phyloP scores from a whole-genome alignment of 92 coral and sea anemone genomes.

The Epizoanthus ramosus region DNA sequence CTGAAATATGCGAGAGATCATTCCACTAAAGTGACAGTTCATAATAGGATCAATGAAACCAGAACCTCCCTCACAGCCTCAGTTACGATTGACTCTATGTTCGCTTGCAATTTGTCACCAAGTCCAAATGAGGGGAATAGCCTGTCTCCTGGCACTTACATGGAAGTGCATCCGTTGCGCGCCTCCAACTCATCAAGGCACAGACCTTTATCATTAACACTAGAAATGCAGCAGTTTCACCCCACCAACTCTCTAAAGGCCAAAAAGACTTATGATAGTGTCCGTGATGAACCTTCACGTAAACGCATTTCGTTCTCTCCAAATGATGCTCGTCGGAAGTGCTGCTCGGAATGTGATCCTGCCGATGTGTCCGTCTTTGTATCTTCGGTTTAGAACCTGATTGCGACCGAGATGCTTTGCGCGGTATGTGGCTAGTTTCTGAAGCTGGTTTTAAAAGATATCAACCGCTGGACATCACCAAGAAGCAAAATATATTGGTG shows the following conservation, averaged over 20 bases:
- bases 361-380: not conserved
- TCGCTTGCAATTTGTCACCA: not conserved
- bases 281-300: not conserved
- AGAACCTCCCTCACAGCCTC: constrained; percentile 1
- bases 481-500: too few relatives aligned
- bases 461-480: not conserved
- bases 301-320: not conserved
- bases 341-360: not conserved
- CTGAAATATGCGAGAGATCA: not conserved
- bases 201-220: not conserved
- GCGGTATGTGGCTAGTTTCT: too few relatives aligned
- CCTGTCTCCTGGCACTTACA: not conserved
- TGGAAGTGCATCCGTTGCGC: not conserved
- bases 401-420: too few relatives aligned
- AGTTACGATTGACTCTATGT: not conserved
- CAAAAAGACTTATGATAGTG: not conserved
- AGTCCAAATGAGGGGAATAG: not conserved
- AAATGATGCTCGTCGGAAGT: not conserved
- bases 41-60: not conserved
- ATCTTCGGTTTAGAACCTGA: not conserved
- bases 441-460: too few relatives aligned
- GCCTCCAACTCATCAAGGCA: not conserved
- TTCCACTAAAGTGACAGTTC: not conserved
- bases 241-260: not conserved
- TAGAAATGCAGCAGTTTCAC: not conserved